These are phyloP conservation scores for Apodemia hepburni DNA, from an alignment of 2,888 invertebrate genomes.

Conservation along the genomic window DNA sequence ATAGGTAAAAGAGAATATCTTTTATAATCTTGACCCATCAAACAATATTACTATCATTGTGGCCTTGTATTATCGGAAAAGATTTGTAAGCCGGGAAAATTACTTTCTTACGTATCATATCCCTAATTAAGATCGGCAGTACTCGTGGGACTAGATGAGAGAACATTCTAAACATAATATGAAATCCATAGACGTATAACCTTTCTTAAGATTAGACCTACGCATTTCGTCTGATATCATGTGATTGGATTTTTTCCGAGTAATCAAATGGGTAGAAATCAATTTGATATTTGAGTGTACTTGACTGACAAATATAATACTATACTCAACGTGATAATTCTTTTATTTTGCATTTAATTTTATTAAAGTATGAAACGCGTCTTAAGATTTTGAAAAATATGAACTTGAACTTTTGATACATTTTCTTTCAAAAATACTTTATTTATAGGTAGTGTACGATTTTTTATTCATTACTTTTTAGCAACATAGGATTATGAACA, in stretches of 20 bases:
- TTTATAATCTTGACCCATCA: slow-evolving; percentile 37
- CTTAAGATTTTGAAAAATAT: too few species aligned
- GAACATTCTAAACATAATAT: slow-evolving; percentile 49
- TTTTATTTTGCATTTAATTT: too few species aligned
- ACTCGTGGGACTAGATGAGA: slow-evolving; percentile 35
- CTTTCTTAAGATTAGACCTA: neutral
- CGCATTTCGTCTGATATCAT: neutral
- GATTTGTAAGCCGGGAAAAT: slow-evolving; percentile 59
- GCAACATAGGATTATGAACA: too few species aligned
- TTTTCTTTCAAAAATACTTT: too few species aligned
- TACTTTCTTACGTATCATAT: slow-evolving; percentile 65
- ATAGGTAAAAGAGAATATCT: slow-evolving; percentile 21
- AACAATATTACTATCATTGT: slow-evolving; percentile 36
- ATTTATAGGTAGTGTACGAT: too few species aligned
- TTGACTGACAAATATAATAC: too few species aligned
- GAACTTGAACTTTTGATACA: too few species aligned
- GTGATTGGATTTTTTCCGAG: slow-evolving; percentile 1
- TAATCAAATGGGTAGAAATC: too few species aligned
- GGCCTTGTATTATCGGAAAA: slow-evolving; percentile 32
- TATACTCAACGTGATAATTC: too few species aligned
- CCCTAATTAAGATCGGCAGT: slow-evolving; percentile 59
- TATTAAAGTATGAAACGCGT: too few species aligned
- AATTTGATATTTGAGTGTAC: too few species aligned
- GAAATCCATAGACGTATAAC: slow-evolving; percentile 48
- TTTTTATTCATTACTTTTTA: too few species aligned